Evolutionary conservation across 2,113 vertebrate genomes (phyloP), one percentile per base, ranked within the genome.

Genomic region (Esox niger): DNA sequence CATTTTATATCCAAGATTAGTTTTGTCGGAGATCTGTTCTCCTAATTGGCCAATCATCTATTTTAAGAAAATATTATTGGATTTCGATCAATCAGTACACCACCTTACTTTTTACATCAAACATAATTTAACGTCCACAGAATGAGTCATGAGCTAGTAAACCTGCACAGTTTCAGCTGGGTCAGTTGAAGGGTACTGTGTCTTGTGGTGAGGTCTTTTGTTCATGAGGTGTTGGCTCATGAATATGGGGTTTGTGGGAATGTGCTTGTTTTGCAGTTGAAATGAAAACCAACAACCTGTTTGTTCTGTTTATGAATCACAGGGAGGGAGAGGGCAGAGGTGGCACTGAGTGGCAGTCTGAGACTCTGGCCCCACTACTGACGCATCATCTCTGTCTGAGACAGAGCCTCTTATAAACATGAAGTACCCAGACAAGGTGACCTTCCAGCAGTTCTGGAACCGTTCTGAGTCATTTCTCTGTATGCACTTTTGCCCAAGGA

Each of bases 101-200:
- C n/a, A n/a, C n/a, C n/a, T n/a, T n/a, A n/a, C n/a, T n/a, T n/a
- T 6, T 4, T 27, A 59, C 56, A 20, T 21, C 6, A n/a, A 52
- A 21, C 47, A 21, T n/a, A n/a, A 52, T 56, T 25, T 26, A 27
- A 26, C 25, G 10, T 57, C 8, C 55, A 56, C 11, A 57, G 23
- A 43, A 29, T 32, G 29, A 61, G 59, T 7, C 15, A 23, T 2
- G 21, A 30, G 59, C 59, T 10, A n/a, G n/a, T 33, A 46, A 54
- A 38, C 38, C 6, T 26, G 49, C 1, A 30, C 56, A 46, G 6
- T 46, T 4, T 30, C 4, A 8, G 0, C 13, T 32, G 26, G 2
- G 35, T 57, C 47, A 29, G 60, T 77, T n/a, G n/a, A n/a, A n/a
- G n/a, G n/a, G n/a, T n/a, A n/a, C 6, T 20, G 15, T 67, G 61